phyloP scores from a whole-genome alignment of 2,888 invertebrate species.

The Camponotus fellah region DNA sequence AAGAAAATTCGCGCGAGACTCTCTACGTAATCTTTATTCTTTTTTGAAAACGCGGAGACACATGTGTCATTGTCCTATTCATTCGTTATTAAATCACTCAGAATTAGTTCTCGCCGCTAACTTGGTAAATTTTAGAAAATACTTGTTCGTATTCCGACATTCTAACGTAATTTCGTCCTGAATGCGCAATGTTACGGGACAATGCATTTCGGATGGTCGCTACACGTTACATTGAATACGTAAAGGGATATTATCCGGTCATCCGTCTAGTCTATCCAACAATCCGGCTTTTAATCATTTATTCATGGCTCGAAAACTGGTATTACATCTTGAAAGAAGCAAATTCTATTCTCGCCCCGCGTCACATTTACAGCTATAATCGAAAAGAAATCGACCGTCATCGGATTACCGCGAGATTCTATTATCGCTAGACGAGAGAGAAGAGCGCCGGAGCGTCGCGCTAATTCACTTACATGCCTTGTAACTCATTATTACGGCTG shows the following conservation, averaged over 20 bases:
- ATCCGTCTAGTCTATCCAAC: slow-evolving; percentile 42
- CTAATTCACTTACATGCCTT: slow-evolving; percentile 51
- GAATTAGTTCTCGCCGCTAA: neutral
- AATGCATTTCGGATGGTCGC: slow-evolving; percentile 42
- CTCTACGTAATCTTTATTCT: neutral
- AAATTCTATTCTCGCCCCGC: neutral
- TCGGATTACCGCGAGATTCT: slow-evolving; percentile 20
- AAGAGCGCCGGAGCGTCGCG: neutral
- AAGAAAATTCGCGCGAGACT: neutral
- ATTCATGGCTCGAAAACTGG: slow-evolving; percentile 37
- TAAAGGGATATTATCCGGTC: slow-evolving; percentile 46
- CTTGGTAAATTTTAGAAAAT: slow-evolving; percentile 17
- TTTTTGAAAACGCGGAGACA: neutral
- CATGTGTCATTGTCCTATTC: neutral
- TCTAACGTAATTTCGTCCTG: slow-evolving; percentile 39
- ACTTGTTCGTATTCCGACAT: slow-evolving; percentile 4
- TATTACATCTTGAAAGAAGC: slow-evolving; percentile 17
- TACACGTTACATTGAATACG: slow-evolving; percentile 52
- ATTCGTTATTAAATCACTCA: slow-evolving; percentile 7
- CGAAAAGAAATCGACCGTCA: slow-evolving; percentile 25
- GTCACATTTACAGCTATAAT: neutral
- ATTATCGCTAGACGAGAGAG: slow-evolving; percentile 9
- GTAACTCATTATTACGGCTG: slow-evolving; percentile 53
- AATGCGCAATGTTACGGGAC: slow-evolving; percentile 44
- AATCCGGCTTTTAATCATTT: slow-evolving; percentile 52